Base-by-base conservation (phyloP, 2,888 invertebrate genomes). In the Ypsolopha sequella region DNA sequence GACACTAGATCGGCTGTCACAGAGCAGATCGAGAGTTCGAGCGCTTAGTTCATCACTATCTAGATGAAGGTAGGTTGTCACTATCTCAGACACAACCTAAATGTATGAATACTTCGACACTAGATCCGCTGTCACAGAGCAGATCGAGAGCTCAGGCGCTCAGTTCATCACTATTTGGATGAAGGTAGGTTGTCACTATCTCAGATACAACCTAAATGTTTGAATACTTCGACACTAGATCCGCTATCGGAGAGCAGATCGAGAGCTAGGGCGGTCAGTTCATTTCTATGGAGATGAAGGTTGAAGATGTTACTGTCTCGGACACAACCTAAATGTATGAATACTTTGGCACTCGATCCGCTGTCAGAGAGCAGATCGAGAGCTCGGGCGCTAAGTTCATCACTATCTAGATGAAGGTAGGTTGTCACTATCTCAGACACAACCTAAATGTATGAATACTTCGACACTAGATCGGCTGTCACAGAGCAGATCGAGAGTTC, bases 181-280 rank as follows among this genome's bases (percentile, higher is more conserved):
- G n/a, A n/a, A n/a, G n/a, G n/a, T n/a, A n/a, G n/a, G n/a, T n/a
- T n/a, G n/a, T n/a, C n/a, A n/a, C n/a, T n/a, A n/a, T n/a, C n/a
- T n/a, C n/a, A n/a, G n/a, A n/a, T n/a, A n/a, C n/a, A n/a, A n/a
- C n/a, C n/a, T n/a, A n/a, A n/a, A n/a, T n/a, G n/a, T n/a, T n/a
- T n/a, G n/a, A n/a, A 52, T 95, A 93, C 51, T 96, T 96, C 75
- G 96, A 96, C 75, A 96, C 95, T 0, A 82, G 96, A 54, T 91
- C 93, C 6, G 94, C 93, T 6, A 94, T 94, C 36, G 90, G 93
- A 61, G 94, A 95, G 66, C 94, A 95, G 80, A 92, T 96, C 8
- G 94, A 95, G 77, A 94, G 95, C 43, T 89, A 96, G 64, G 96
- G 96, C 13, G 96, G 95, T 0, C 94, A 95, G 76, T 96, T 95